Conservation (phyloP, 2,113 vertebrate genomes). For the Vulpes lagopus region DNA sequence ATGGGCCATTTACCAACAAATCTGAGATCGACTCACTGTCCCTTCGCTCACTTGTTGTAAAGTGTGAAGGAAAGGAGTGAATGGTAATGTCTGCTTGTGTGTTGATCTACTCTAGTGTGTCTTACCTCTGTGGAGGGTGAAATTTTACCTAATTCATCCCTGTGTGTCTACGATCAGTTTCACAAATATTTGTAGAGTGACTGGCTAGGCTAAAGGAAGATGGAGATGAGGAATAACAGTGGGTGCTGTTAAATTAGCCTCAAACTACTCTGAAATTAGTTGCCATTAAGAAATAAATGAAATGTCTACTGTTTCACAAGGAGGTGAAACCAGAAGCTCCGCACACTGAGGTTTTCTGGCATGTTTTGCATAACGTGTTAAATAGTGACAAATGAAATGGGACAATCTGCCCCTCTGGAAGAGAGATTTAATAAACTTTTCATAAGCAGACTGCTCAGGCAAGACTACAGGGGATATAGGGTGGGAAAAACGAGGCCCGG, state of each 20-base stretch:
- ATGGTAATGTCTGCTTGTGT: background rate
- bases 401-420: constrained; percentile 26
- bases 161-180: background rate
- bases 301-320: background rate
- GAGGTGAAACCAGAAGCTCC: background rate
- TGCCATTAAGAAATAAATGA: background rate
- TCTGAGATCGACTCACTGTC: background rate
- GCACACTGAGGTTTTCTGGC: background rate
- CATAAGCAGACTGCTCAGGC: constrained; percentile 54
- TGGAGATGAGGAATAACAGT: background rate
- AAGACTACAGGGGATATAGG: constrained; percentile 58
- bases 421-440: constrained; percentile 46
- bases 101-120: background rate
- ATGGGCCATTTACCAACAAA: background rate
- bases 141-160: background rate
- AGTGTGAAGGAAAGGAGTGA: background rate
- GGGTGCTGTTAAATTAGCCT: background rate
- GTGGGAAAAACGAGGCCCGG: background rate
- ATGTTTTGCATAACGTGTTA: background rate
- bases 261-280: background rate
- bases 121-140: background rate
- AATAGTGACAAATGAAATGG: constrained; percentile 55
- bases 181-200: background rate
- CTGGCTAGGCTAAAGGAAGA: background rate
- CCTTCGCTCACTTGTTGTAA: background rate